These are phyloP conservation scores for Syrista parreyssii DNA, from an alignment of 2,888 invertebrate genomes.

Conservation along the genomic window DNA sequence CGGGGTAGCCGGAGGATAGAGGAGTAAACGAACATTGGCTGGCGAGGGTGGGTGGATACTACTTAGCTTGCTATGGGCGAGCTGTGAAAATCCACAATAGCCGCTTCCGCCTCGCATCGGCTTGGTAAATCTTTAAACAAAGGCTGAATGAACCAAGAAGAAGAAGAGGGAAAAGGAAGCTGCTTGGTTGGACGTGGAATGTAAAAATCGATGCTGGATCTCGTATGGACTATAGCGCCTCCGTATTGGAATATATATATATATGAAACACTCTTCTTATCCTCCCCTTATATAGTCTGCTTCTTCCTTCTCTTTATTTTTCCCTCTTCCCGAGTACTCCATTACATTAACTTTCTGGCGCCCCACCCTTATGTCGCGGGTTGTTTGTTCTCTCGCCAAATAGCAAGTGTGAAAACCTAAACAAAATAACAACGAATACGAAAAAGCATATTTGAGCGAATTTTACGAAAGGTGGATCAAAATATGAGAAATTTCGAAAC, in stretches of 20 bases:
- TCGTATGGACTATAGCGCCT: not conserved
- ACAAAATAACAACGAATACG: not conserved
- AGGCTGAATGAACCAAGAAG: not conserved
- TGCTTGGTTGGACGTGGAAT: not conserved
- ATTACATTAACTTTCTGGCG: not conserved
- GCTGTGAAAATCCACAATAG: not conserved
- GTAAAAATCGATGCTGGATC: conserved; percentile 5
- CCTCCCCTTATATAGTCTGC: not conserved
- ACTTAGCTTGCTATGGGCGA: conserved; percentile 2
- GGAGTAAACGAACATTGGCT: conserved; percentile 2
- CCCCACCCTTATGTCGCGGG: not conserved
- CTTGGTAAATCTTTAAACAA: conserved; percentile 3
- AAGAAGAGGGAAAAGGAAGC: not conserved
- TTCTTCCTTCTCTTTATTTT: not conserved
- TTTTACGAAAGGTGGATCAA: not conserved
- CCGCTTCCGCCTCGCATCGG: not conserved
- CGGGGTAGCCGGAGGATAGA: conserved; percentile 28
- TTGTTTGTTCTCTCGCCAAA: not conserved
- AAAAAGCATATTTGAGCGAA: not conserved
- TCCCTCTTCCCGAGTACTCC: not conserved
- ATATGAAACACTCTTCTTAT: not conserved
- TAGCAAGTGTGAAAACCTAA: not conserved
- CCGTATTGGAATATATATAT: not conserved
- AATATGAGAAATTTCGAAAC: not conserved
- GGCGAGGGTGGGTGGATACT: not conserved